Evolutionary conservation across 2,797 vertebrate species (phyloP), one percentile per base, ranked within the genome.

Genomic region (Notolepis coatsorum): DNA sequence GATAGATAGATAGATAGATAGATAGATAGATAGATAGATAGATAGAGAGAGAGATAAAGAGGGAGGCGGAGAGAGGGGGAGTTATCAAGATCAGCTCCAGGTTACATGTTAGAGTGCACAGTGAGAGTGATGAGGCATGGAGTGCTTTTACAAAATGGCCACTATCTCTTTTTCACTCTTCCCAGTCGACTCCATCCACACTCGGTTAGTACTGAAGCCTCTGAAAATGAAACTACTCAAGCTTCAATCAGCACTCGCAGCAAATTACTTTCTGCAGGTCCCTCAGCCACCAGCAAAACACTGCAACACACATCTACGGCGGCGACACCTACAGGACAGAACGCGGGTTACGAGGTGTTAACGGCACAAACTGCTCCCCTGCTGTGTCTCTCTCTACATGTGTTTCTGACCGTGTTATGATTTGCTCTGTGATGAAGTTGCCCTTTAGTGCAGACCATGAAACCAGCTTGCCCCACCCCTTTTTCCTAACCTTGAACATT

Each of bases 311-410:
- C 18, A 43, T 68, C 73, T 88, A 85, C 64, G 62, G 25, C 37
- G 56, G 73, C 69, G 69, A 68, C 69, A 71, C 66, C 82, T 81
- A 84, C 42, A 23, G 58, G 75, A 85, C 73, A 24, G 57, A 58
- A 73, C 58, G 65, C 12, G 63, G 80, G 88, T 89, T 88, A 90
- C 75, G 48, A 2, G 54, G 68, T 84, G 88, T 88, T 88, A n/a
- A 89, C 75, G 58, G 58, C 73, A 77, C 77, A 80, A 81, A 79
- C 77, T 41, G 69, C 61, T 78, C 67, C 68, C 61, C 79, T 78
- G 79, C 68, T 20, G 8, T 21, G 9, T 35, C 30, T 21, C 18
- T 41, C 45, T 48, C 55, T 41, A 57, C 8, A 28, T 17, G 46
- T 20, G 21, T 39, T 33, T 24, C 5, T 3, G 7, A 15, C 65